These are phyloP conservation scores for Yponomeuta plumbellus DNA, from an alignment of 2,888 invertebrate species.

Conservation along the genomic window DNA sequence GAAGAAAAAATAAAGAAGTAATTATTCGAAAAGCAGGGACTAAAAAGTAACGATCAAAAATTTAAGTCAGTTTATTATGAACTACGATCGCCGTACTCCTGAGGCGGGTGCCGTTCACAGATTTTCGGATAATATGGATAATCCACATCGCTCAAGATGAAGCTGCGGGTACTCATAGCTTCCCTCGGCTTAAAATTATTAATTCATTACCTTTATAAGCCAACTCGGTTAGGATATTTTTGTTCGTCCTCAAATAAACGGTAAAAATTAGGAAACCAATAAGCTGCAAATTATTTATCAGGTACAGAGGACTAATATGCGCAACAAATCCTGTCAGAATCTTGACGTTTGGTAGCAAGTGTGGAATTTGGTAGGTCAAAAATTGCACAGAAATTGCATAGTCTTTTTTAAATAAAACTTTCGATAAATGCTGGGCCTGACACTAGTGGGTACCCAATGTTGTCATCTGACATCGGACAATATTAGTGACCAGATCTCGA, in stretches of 20 bases:
- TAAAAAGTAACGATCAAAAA: slow-evolving; percentile 54
- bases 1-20: slow-evolving; percentile 39
- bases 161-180: slow-evolving; percentile 36
- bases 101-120: slow-evolving; percentile 38
- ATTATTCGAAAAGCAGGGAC: slow-evolving; percentile 43
- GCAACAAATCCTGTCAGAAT: no score
- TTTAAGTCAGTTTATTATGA: slow-evolving; percentile 56
- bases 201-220: slow-evolving; percentile 55
- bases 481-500: no score
- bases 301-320: not conserved
- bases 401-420: no score
- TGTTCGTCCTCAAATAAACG: slow-evolving; percentile 4
- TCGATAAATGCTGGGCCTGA: no score
- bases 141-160: slow-evolving; percentile 60
- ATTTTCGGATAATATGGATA: slow-evolving; percentile 70
- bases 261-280: not conserved
- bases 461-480: no score
- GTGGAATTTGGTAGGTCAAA: no score
- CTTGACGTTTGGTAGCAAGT: no score
- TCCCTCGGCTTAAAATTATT: slow-evolving; percentile 40
- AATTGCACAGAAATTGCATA: no score
- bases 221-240: slow-evolving; percentile 11
- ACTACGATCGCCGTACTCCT: slow-evolving; percentile 35
- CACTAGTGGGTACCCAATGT: no score
- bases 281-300: not conserved